Evolutionary conservation across 2,797 vertebrate species (phyloP), one percentile per base, ranked within the genome.

Genomic region (Acanthurus lineatus): DNA sequence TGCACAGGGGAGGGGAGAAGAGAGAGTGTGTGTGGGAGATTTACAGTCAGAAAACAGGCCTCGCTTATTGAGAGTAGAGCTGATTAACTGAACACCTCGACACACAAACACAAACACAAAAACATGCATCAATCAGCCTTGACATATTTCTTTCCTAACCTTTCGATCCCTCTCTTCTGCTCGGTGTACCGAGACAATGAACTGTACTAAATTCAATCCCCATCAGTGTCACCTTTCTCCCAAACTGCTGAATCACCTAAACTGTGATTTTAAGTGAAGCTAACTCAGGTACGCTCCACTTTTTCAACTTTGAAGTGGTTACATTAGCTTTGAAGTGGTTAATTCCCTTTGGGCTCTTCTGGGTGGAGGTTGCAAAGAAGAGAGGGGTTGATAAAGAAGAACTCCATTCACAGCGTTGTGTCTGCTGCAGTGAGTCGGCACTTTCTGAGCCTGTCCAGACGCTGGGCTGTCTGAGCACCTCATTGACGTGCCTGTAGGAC

Each of bases 361-460:
- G 56, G 32, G 20, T 42, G 59, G 76, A 69, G 67, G 77, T 60
- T 56, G 69, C 22, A 28, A 28, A 60, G 73, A 76, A 60, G 51
- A 57, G 19, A 42, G 14, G 51, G 59, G 14, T 22, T 66, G 65
- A 79, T 79, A 49, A 73, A 57, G 52, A 62, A 48, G 52, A 62
- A 48, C 65, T 66, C 19, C 9, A 0, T 38, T 32, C 22, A 54
- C 54, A 28, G 20, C 16, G 4, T 22, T 57, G 60, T 68, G 66
- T 85, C 84, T 61, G 3, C 12, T n/a, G 2, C 63, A 62, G 59
- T 89, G 91, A 88, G 81, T 86, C 65, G 9, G 78, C 91, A 64
- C 65, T 88, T 88, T 85, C 35, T 48, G 79, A 91, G 76, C 63
- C 71, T 83, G 86, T 90, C 89, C 92, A 92, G 92, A 90, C 89